Percentiles rank a stretch among this genome's conserved stretches.
phyloP scores from a whole-genome alignment of 2,113 vertebrate genomes.

The Calidris pygmaea region DNA sequence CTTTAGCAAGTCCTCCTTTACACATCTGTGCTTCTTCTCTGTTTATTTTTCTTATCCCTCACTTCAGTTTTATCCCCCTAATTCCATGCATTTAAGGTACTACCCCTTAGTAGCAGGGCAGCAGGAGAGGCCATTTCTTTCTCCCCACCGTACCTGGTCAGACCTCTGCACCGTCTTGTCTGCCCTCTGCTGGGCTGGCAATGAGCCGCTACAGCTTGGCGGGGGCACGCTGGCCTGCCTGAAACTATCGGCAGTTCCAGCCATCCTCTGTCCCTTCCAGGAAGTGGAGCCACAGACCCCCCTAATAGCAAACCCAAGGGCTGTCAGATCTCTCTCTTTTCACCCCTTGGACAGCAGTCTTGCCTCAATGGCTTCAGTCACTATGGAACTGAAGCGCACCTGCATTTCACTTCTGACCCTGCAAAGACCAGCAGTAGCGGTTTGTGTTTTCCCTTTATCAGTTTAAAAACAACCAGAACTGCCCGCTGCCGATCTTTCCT shows the following conservation, averaged over 20 bases:
- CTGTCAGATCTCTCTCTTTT: background rate
- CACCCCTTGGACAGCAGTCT: too few relatives aligned
- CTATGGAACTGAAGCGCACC: background rate
- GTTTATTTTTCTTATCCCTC: background rate
- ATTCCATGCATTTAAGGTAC: background rate
- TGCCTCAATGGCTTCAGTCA: background rate
- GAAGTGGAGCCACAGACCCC: fast-evolving
- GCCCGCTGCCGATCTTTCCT: background rate
- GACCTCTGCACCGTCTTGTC: background rate
- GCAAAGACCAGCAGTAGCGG: background rate
- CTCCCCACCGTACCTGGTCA: background rate
- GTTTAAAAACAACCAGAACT: background rate
- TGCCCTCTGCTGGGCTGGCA: background rate
- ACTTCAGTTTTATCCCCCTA: background rate
- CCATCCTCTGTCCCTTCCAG: background rate
- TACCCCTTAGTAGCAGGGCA: background rate
- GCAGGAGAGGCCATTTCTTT: background rate
- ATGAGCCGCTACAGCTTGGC: background rate
- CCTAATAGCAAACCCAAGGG: background rate
- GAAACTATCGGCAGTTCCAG: background rate
- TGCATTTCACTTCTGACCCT: background rate
- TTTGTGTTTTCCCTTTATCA: background rate
- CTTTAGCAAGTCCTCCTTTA: background rate
- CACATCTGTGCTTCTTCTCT: background rate
- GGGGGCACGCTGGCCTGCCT: background rate